Base-by-base conservation (phyloP, 2,113 vertebrate species). In the Mormyrus iriodes region DNA sequence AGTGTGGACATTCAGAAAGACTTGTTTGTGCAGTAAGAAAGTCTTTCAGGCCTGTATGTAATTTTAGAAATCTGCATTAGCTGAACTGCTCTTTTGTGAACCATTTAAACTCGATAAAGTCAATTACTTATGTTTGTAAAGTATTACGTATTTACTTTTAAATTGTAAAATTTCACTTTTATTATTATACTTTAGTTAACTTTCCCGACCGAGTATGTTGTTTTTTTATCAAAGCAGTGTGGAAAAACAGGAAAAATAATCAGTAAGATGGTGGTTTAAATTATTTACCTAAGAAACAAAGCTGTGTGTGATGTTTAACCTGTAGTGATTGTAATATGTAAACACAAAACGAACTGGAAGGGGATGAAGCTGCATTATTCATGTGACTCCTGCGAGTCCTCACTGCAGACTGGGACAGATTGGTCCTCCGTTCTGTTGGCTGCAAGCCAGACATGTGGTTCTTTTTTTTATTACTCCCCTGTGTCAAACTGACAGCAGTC, bases 341-440 rank as follows among this genome's bases (percentile, higher is more conserved):
- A 89, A 92, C 92, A 88, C 91, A 88, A 88, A 89, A 39, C 48
- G 10, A 84, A 48, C 39, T 61, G 35, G 6, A 87, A 49, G 83
- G 87, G 79, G 83, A 89, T 51, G 61, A 91, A 89, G n/a, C 69
- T 88, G 85, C 88, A 90, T 92, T 92, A 92, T 92, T 91, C 91
- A 92, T 93, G 85, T 86, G 79, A 89, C 44, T 90, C 86, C 15
- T 88, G 35, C 44, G 0, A 76, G 88, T 86, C 61, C 4, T 88
- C 27, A 46, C 24, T 42, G 46, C 39, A 88, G 52, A 55, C 89
- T 48, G 1, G 65, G 46, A 85, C 88, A 89, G 90, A 92, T 89
- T 88, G 73, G 90, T 89, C 58, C 90, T 90, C 65, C 85, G 31
- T 89, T 65, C 76, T 9, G 31, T 85, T 89, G 89, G 89, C 88